Percentiles rank a stretch among this genome's conserved stretches.
Evolutionary conservation across 2,797 vertebrate species (phyloP).

Genomic region (Macroramphosus scolopax): DNA sequence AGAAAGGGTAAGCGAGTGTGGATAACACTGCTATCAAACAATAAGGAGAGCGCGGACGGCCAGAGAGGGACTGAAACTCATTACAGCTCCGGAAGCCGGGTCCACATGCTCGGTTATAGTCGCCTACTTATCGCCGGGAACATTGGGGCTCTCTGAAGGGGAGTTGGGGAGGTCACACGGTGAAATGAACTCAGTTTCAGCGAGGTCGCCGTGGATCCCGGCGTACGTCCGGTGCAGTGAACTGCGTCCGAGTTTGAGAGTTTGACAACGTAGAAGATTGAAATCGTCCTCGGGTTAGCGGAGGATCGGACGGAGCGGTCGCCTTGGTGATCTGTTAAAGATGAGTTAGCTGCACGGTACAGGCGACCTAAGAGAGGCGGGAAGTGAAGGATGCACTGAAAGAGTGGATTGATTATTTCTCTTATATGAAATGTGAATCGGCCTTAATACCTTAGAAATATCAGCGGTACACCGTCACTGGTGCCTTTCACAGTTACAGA

Average conservation of each 20-base stretch:
- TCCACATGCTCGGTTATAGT: slow-evolving; percentile 42
- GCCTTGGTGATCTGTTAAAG: no score
- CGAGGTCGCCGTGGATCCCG: no score
- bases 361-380: slow-evolving; percentile 1
- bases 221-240: no score
- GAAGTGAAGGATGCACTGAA: not conserved
- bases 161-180: no score
- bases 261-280: no score
- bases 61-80: slow-evolving; percentile 62
- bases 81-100: slow-evolving; percentile 47
- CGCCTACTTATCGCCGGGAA: slow-evolving; percentile 58
- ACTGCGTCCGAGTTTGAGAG: no score
- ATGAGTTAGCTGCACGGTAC: no score
- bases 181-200: slow-evolving; percentile 52
- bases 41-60: slow-evolving; percentile 47
- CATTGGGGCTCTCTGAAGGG: slow-evolving; percentile 43
- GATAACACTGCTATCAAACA: slow-evolving; percentile 67
- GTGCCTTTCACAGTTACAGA: no score
- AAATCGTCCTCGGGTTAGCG: no score
- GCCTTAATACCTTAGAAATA: slow-evolving; percentile 38
- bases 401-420: slow-evolving; percentile 17
- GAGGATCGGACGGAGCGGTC: no score
- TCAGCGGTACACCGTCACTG: slow-evolving; percentile 6
- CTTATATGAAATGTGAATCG: slow-evolving; percentile 26
- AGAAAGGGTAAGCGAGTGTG: slow-evolving; percentile 70